phyloP scores from a whole-genome alignment of 1,140 invertebrate species.

The Drosophila pachea region DNA sequence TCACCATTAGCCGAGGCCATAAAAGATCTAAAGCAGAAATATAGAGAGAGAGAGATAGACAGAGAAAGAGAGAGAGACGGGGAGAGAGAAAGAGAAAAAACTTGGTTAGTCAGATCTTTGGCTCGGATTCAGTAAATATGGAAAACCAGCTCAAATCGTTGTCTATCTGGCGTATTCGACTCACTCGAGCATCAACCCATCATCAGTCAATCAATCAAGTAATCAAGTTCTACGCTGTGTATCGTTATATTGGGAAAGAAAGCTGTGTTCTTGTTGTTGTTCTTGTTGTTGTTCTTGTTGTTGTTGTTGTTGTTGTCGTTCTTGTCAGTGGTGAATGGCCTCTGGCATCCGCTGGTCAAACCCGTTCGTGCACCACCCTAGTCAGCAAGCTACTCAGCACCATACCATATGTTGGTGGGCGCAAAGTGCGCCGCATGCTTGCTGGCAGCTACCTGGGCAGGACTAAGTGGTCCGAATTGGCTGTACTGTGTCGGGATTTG shows the following conservation, averaged over 20 bases:
- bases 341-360: constrained; percentile 33
- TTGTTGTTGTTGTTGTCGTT: constrained; percentile 35
- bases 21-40: constrained; percentile 58
- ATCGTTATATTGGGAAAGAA: constrained; percentile 15
- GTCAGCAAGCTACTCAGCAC: constrained; percentile 80
- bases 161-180: constrained; percentile 64
- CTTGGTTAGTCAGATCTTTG: constrained; percentile 14
- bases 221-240: constrained; percentile 52
- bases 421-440: constrained; percentile 86
- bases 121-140: neutral
- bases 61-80: too few relatives aligned
- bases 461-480: constrained; percentile 85
- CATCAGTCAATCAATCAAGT: constrained; percentile 63
- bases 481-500: constrained; percentile 85
- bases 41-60: neutral
- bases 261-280: constrained; percentile 24
- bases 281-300: constrained; percentile 22
- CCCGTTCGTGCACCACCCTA: constrained; percentile 17
- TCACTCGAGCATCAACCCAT: constrained; percentile 68
- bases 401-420: constrained; percentile 86
- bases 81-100: neutral
- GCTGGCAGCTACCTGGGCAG: constrained; percentile 82
- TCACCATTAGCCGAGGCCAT: constrained; percentile 65
- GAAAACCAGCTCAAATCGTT: constrained; percentile 31
- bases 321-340: constrained; percentile 26